A percentile compares a stretch with the other conserved stretches of the same genome.
Evolutionary conservation across 2,113 vertebrate species (phyloP).

Genomic region (Myotis brandtii): DNA sequence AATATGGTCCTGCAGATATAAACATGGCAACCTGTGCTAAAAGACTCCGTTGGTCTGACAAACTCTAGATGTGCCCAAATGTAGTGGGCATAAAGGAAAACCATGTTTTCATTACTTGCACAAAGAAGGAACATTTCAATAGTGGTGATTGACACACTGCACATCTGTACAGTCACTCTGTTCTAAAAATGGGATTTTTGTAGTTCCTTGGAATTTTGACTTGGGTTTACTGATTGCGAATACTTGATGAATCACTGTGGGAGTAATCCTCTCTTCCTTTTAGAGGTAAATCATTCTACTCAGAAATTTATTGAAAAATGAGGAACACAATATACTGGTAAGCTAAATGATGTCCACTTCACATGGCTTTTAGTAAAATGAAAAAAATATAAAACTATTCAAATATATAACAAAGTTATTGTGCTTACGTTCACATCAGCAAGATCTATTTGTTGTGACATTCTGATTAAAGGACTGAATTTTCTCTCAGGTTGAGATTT

Average conservation of each 20-base stretch:
- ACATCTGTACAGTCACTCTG: not conserved
- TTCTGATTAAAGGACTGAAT: not conserved
- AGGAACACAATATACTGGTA: not conserved
- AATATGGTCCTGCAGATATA: not conserved
- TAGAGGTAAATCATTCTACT: not conserved
- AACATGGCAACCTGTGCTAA: not conserved
- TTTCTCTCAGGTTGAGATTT: not conserved
- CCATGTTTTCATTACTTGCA: not conserved
- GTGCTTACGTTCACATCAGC: not conserved
- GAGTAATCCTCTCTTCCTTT: not conserved
- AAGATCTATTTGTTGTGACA: not conserved
- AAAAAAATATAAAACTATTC: not conserved
- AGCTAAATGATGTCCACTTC: not conserved
- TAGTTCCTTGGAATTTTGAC: not conserved
- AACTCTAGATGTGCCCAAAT: not conserved
- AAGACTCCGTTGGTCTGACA: not conserved
- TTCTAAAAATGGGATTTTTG: not conserved
- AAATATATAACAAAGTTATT: not conserved
- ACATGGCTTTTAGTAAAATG: not conserved
- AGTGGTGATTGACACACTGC: not conserved
- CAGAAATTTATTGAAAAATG: not conserved
- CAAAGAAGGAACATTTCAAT: not conserved
- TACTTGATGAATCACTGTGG: not conserved
- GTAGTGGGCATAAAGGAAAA: not conserved
- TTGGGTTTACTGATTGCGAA: not conserved